These are phyloP conservation scores for Tyria jacobaeae DNA, from an alignment of 2,888 invertebrate genomes.

Conservation along the genomic window DNA sequence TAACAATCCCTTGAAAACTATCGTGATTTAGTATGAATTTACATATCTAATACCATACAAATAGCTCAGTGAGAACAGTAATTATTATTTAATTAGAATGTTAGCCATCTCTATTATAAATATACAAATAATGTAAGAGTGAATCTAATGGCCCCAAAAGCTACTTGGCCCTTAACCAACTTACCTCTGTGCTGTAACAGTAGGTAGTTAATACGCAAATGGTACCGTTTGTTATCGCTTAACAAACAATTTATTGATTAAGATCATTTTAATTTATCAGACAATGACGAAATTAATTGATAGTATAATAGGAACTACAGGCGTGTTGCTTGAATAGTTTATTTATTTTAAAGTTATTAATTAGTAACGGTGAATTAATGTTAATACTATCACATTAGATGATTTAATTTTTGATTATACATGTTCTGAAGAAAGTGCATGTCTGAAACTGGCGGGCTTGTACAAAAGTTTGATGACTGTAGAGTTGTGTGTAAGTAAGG, in stretches of 20 bases:
- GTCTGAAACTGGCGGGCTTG: too few relatives aligned
- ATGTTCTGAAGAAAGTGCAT: too few relatives aligned
- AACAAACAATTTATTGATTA: constrained; percentile 52
- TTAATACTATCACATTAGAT: too few relatives aligned
- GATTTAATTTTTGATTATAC: too few relatives aligned
- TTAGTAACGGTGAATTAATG: not conserved
- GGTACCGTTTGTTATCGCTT: constrained; percentile 47
- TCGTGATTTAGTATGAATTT: too few relatives aligned
- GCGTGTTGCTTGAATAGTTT: not conserved
- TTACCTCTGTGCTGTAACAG: constrained; percentile 28
- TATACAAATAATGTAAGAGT: constrained; percentile 7
- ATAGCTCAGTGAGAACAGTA: too few relatives aligned
- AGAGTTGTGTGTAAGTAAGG: too few relatives aligned
- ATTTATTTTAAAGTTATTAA: not conserved
- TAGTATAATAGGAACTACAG: constrained; percentile 25
- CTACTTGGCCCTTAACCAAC: constrained; percentile 32
- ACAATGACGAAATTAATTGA: constrained; percentile 34
- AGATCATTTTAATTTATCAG: constrained; percentile 59
- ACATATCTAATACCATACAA: too few relatives aligned
- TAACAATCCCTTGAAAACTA: too few relatives aligned
- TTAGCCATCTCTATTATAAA: not conserved
- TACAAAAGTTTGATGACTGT: too few relatives aligned
- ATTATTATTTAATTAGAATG: too few relatives aligned
- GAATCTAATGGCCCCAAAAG: constrained; percentile 34
- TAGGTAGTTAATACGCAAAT: constrained; percentile 36